Evolutionary conservation across 1,140 invertebrate species (phyloP).

Genomic region (Chrysoperla carnea): DNA sequence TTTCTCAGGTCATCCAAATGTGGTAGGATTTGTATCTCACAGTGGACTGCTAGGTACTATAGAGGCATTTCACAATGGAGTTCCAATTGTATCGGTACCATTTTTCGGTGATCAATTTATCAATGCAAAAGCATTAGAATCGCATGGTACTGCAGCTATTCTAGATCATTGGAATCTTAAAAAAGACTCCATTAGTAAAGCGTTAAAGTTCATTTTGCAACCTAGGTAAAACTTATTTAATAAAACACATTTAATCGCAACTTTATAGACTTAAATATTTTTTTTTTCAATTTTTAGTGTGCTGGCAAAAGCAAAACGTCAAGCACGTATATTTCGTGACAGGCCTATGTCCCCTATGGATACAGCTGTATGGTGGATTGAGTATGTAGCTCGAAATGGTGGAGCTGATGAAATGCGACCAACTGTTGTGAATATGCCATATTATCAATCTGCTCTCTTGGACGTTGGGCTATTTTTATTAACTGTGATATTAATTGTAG

Average conservation of each 20-base stretch:
- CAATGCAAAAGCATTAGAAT: not conserved
- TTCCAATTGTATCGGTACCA: conserved; percentile 44
- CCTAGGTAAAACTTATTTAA: too few species aligned
- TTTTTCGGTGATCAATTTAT: conserved; percentile 36
- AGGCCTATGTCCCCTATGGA: conserved; percentile 2
- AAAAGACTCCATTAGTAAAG: too few species aligned
- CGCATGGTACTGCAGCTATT: too few species aligned
- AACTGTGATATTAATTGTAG: too few species aligned
- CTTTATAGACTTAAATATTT: too few species aligned
- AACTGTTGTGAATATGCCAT: conserved; percentile 26
- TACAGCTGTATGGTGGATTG: conserved; percentile 15
- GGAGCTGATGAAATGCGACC: conserved; percentile 28
- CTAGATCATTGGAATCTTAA: too few species aligned
- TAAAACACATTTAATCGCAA: too few species aligned
- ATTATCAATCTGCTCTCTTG: conserved; percentile 32
- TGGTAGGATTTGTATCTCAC: conserved; percentile 42
- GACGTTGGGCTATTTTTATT: conserved; percentile 21
- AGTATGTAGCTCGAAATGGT: conserved; percentile 6
- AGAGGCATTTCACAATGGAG: conserved; percentile 42
- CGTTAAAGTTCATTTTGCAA: too few species aligned
- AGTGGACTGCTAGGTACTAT: conserved; percentile 46
- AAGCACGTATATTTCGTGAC: not conserved
- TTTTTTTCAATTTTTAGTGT: too few species aligned
- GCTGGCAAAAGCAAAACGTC: too few species aligned
- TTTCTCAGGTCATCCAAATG: conserved; percentile 21